Conservation (phyloP, 2,797 vertebrate genomes). For the Lacerta viridis region DNA sequence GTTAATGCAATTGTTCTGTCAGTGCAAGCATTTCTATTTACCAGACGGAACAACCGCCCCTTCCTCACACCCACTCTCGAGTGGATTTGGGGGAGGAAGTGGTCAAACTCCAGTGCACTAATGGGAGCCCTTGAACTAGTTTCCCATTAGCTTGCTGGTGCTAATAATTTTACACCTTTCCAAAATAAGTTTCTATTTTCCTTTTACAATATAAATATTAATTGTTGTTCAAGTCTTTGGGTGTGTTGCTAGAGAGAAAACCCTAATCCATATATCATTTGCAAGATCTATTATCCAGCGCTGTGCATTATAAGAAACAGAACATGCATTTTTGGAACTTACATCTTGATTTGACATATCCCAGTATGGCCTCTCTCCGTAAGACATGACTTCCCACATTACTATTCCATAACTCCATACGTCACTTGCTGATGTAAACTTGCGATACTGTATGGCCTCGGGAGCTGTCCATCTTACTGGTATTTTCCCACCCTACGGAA, state of each 20-base stretch:
- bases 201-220: not conserved
- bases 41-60: too few species aligned
- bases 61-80: too few species aligned
- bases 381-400: constrained; percentile 99
- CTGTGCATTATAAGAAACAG: not conserved
- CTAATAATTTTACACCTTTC: not conserved
- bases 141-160: too few species aligned
- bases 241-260: not conserved
- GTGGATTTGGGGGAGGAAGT: too few species aligned
- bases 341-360: constrained; percentile 99
- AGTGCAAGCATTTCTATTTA: too few species aligned
- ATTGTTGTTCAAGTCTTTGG: not conserved
- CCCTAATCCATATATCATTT: not conserved
- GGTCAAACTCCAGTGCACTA: too few species aligned
- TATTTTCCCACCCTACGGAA: constrained; percentile 94
- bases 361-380: constrained; percentile 98
- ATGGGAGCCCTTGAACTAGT: too few species aligned
- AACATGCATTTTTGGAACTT: constrained; percentile 76
- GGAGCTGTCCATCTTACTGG: constrained; percentile 98
- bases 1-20: too few species aligned
- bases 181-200: not conserved
- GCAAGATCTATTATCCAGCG: not conserved
- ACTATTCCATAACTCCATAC: constrained; percentile 99
- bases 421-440: constrained; percentile 98
- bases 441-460: constrained; percentile 97